Base-by-base conservation (phyloP, 2,113 vertebrate genomes). In the Pseudolaguvia tuberculata region DNA sequence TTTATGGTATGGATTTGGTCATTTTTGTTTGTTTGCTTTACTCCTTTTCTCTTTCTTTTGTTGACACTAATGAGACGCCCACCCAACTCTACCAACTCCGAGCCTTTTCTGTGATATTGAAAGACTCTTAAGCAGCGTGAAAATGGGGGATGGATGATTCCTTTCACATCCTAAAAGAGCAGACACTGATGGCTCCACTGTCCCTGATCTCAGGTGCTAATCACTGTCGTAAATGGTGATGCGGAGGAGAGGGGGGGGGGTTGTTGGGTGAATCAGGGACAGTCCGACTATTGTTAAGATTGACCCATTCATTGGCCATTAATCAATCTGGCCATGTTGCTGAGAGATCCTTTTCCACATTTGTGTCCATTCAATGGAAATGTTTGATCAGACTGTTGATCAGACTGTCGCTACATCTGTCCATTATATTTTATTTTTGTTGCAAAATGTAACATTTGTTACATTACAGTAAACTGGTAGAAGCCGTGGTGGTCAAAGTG, bases 41-140 rank as follows among this genome's bases (percentile, higher is more conserved):
- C 83, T 86, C 87, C 86, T 88, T 90, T 76, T 79, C 67, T 84
- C 84, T 86, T 53, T 69, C 83, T 85, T 86, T 89, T 88, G 89
- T 88, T 78, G 79, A 70, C 63, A 70, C 53, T 88, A 90, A 91
- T 80, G 84, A 84, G 83, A 65, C 45, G 4, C 79, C 73, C 83
- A 82, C 84, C 81, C 83, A 76, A 77, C 70, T 74, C 83, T 73
- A 80, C 48, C 67, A 80, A 48, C 78, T 81, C 21, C 20, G 71
- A n/a, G 83, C 79, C 80, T 77, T 42, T 79, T 12, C 72, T 85
- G 79, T 83, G 77, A 82, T 83, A 77, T 73, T 88, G 82, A 90
- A 89, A 82, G 84, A 81, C 81, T 77, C 78, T 79, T 89, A 84
- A 87, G 84, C 82, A 83, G 86, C 86, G 80, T 85, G 84, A 87